These are phyloP conservation scores for Berghia stephanieae DNA, from an alignment of 1,140 invertebrate species.

Conservation along the genomic window DNA sequence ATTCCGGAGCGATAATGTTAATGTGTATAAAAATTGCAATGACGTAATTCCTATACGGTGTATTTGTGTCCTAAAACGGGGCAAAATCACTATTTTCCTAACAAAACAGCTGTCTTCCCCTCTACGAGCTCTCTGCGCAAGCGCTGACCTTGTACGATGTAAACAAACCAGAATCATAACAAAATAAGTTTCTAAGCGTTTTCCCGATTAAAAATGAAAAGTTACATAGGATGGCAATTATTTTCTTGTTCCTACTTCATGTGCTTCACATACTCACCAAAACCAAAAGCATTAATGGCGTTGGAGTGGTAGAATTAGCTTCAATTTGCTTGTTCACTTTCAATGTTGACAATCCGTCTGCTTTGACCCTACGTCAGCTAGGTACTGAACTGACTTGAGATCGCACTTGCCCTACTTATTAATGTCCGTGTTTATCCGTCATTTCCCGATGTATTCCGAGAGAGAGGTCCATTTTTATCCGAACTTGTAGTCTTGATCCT, in stretches of 20 bases:
- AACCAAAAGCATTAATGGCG: neutral
- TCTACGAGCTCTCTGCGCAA: conserved; percentile 19
- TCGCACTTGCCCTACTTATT: conserved; percentile 33
- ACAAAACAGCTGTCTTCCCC: conserved; percentile 27
- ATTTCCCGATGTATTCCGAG: neutral
- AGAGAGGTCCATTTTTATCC: too few relatives aligned
- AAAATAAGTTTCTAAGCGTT: neutral
- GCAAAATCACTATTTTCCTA: neutral
- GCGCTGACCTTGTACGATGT: conserved; percentile 29
- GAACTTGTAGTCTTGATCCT: too few relatives aligned
- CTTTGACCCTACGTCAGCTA: conserved; percentile 25
- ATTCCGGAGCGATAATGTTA: too few relatives aligned
- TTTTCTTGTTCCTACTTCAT: too few relatives aligned
- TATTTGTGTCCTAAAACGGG: neutral
- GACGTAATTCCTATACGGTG: neutral
- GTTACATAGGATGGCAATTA: neutral
- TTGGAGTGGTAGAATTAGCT: neutral
- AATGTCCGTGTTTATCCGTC: conserved; percentile 22
- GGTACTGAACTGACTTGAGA: neutral
- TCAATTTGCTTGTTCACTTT: neutral
- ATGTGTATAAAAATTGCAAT: too few relatives aligned
- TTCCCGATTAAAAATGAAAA: neutral
- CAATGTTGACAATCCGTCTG: neutral
- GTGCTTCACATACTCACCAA: conserved; percentile 24
- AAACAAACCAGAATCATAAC: conserved; percentile 33